These are phyloP conservation scores for Nothobranchius kuhntae DNA, from an alignment of 2,113 vertebrate genomes.

Conservation along the genomic window DNA sequence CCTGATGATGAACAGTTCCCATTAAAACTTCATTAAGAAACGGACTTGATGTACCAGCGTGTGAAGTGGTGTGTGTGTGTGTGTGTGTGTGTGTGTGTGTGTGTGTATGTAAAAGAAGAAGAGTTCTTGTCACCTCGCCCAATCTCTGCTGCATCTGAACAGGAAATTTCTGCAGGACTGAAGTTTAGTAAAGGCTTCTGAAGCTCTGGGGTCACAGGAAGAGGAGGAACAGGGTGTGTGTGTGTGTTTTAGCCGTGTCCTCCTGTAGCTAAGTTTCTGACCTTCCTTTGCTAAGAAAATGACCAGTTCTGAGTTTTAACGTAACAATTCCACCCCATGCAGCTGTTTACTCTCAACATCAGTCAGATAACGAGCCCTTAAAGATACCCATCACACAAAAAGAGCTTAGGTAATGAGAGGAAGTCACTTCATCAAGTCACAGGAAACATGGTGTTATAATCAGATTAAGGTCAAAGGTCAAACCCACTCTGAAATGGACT, in stretches of 20 bases:
- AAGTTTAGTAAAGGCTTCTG: conserved; percentile 35
- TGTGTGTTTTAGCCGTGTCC: neutral
- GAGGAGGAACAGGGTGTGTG: neutral
- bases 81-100: neutral
- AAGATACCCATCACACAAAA: too few species aligned
- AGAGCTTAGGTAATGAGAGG: too few species aligned
- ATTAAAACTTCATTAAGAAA: conserved; percentile 63
- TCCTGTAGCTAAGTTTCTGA: conserved; percentile 1
- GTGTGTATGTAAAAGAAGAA: neutral
- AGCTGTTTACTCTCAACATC: too few species aligned
- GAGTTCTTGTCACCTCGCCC: neutral
- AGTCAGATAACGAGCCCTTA: too few species aligned
- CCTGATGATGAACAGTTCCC: conserved; percentile 53
- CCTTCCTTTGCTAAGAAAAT: neutral
- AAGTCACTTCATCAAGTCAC: too few species aligned
- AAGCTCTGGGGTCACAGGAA: conserved; percentile 24
- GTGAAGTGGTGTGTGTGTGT: conserved; percentile 28
- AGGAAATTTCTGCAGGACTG: conserved; percentile 40
- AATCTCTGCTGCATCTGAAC: conserved; percentile 42
- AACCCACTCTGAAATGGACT: too few species aligned
- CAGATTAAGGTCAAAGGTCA: too few species aligned
- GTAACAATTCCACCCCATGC: too few species aligned
- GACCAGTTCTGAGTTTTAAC: too few species aligned
- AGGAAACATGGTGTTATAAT: too few species aligned
- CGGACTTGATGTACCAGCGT: conserved; percentile 28